phyloP scores from a whole-genome alignment of 2,113 vertebrate species.

The Oreochromis tanganicae region DNA sequence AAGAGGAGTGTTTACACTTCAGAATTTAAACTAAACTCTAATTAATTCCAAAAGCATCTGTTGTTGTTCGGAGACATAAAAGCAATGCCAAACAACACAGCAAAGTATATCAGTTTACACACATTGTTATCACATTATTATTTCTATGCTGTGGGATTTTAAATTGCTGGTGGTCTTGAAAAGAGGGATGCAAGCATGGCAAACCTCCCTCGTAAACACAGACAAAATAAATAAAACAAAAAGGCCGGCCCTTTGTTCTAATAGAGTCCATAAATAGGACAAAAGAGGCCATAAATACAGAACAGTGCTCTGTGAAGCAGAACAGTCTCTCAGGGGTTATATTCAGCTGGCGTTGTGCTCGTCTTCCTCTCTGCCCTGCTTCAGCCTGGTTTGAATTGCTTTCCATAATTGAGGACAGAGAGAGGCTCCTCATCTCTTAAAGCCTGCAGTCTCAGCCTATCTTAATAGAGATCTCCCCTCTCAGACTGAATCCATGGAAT shows the following conservation, averaged over 20 bases:
- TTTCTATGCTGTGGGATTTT: background rate
- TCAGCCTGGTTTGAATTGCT: background rate
- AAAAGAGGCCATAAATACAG: conserved; percentile 29
- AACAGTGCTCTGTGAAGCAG: background rate
- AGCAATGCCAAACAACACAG: background rate
- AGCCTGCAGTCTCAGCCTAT: conserved; percentile 35
- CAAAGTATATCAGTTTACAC: rapidly evolving
- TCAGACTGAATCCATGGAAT: background rate
- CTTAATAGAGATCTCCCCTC: conserved; percentile 52
- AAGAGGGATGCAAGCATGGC: background rate
- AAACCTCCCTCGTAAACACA: background rate
- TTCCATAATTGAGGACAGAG: background rate
- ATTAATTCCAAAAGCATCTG: background rate
- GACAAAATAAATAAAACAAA: conserved; percentile 16
- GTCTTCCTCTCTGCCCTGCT: background rate
- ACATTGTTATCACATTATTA: background rate
- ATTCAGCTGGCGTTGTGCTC: background rate
- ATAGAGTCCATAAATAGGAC: conserved; percentile 30
- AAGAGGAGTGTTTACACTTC: background rate
- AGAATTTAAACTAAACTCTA: background rate
- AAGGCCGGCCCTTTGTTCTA: background rate
- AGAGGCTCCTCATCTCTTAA: background rate
- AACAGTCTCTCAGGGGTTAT: conserved; percentile 7
- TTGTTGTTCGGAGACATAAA: background rate
- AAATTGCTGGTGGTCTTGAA: background rate